Base-by-base conservation (phyloP, 2,113 vertebrate genomes). In the Arothron firmamentum region DNA sequence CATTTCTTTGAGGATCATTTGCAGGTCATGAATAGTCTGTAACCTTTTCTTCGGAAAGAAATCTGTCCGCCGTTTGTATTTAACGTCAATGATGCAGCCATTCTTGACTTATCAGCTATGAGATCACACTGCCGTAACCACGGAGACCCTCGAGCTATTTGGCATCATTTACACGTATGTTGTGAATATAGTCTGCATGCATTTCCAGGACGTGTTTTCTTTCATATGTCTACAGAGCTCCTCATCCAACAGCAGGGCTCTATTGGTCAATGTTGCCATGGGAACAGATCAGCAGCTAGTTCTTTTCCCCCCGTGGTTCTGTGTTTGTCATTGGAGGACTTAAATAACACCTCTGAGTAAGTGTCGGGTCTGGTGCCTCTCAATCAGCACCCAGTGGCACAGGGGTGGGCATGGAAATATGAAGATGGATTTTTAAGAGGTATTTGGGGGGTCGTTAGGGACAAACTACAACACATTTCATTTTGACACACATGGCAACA, bases 191-290 rank as follows among this genome's bases (percentile, higher is more conserved):
- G 34, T 38, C 34, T 3, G 13, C 55, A 64, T 46, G 46, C 45
- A 18, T 57, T 59, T 68, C 64, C 76, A 64, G 71, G 10, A 38
- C 4, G 73, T 79, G 67, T 81, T 75, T 67, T 56, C 73, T 72
- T 85, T 85, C 77, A 83, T 83, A 60, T 74, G 72, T 78, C 81
- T 77, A 73, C 70, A 82, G 72, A 83, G 80, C 81, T 83, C 72
- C 75, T 84, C 61, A 70, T 77, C 70, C 83, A 76, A 83, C 79
- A 85, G 84, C 70, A 54, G 76, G 74, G 76, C 78, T 82, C 77
- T 75, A 76, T 76, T 87, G 83, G 81, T 81, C 74, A 28, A 45
- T 48, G 90, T 90, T 90, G 60, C 89, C 86, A 90, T 90, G 89
- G 89, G 83, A 91, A 91, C 89, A 61, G 81, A 75, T 87, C 80